A percentile compares a stretch with the other conserved stretches of the same genome.
These are phyloP conservation scores for Heterohyrax brucei DNA, from an alignment of 2,797 vertebrate species.

Conservation along the genomic window DNA sequence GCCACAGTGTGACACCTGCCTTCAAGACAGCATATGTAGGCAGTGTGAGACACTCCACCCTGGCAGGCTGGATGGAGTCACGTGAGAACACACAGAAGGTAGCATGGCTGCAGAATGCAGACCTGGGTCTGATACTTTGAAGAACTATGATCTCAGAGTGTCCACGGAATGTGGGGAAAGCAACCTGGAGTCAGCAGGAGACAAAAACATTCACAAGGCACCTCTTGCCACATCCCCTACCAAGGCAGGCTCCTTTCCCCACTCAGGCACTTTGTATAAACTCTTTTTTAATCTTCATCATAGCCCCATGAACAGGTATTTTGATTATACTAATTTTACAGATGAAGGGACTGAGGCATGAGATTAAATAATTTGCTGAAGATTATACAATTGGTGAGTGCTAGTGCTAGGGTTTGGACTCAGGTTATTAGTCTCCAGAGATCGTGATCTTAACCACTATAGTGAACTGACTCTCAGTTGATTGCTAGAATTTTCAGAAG, in stretches of 20 bases:
- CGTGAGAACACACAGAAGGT: neutral
- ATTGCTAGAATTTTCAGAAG: neutral
- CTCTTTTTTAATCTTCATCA: neutral
- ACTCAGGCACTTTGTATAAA: neutral
- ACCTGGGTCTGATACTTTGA: neutral
- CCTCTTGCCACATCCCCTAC: neutral
- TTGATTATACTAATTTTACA: slow-evolving; percentile 2
- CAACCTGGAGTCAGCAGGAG: neutral
- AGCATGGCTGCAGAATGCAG: neutral
- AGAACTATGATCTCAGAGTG: neutral
- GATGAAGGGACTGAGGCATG: neutral
- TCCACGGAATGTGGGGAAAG: neutral
- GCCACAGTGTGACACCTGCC: rapidly evolving
- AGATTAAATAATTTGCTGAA: neutral
- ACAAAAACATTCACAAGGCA: neutral
- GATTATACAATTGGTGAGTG: too few relatives aligned
- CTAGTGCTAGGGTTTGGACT: neutral
- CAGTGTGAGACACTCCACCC: neutral
- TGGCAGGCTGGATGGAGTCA: neutral
- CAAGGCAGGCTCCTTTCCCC: neutral
- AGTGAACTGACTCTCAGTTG: neutral
- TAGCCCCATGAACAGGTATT: too few relatives aligned
- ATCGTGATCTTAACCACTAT: neutral
- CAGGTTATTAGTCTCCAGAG: neutral
- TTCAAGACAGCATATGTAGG: neutral